These are phyloP conservation scores for Chaenodraco wilsoni DNA, from an alignment of 2,797 vertebrate species.

Conservation along the genomic window DNA sequence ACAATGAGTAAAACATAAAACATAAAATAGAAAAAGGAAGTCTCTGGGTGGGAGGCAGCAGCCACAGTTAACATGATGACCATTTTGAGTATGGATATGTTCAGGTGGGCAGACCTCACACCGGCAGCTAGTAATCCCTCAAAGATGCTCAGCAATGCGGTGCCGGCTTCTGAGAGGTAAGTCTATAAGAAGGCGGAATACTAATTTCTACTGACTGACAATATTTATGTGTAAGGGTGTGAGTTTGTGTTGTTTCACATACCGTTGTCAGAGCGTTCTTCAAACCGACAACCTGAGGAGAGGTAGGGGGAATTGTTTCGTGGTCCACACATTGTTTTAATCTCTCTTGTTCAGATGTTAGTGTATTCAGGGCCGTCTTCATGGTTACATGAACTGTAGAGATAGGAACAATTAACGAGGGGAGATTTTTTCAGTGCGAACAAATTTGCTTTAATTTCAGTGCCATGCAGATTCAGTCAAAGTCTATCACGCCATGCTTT, in stretches of 20 bases:
- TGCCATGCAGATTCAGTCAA: background rate
- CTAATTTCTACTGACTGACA: constrained; percentile 16
- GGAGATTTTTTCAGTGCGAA: background rate
- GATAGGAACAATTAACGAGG: constrained; percentile 21
- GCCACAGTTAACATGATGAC: constrained; percentile 53
- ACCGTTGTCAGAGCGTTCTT: constrained; percentile 90
- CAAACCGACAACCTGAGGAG: constrained; percentile 90
- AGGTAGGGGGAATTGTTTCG: constrained; percentile 85
- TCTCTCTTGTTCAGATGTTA: constrained; percentile 90
- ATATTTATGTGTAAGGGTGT: constrained; percentile 8
- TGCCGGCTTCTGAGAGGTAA: constrained; percentile 1
- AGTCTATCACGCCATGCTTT: background rate
- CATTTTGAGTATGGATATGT: background rate
- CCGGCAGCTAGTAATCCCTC: constrained; percentile 39
- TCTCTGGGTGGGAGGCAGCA: constrained; percentile 48
- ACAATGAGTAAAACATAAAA: constrained; percentile 15
- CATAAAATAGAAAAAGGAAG: constrained; percentile 30
- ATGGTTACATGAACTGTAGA: constrained; percentile 90
- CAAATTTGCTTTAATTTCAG: constrained; percentile 4
- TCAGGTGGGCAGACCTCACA: constrained; percentile 55
- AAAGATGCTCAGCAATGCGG: constrained; percentile 49
- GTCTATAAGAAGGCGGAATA: constrained; percentile 18
- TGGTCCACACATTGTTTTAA: constrained; percentile 91
- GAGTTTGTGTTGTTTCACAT: constrained; percentile 63
- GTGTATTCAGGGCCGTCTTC: constrained; percentile 90